phyloP scores from a whole-genome alignment of 2,888 invertebrate species.

The Erebia epiphron region DNA sequence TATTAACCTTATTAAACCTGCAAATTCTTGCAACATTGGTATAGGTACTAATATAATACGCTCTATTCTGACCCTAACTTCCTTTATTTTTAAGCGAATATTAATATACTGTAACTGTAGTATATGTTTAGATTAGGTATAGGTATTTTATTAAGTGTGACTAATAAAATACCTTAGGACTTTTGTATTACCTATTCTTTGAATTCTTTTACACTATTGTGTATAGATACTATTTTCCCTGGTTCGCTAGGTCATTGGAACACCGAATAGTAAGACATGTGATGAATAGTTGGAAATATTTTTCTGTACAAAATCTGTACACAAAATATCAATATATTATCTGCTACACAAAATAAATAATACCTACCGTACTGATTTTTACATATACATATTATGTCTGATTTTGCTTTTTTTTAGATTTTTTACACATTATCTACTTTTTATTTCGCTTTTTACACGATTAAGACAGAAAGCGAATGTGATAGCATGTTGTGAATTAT shows the following conservation, averaged over 20 bases:
- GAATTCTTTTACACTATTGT: slow-evolving; percentile 37
- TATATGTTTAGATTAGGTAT: not conserved
- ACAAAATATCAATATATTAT: not conserved
- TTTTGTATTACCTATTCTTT: slow-evolving; percentile 22
- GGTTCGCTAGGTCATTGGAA: not conserved
- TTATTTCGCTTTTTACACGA: not conserved
- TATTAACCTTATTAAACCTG: not conserved
- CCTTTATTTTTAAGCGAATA: not conserved
- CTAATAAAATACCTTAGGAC: slow-evolving; percentile 23
- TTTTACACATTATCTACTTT: not conserved
- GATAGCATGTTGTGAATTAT: slow-evolving; percentile 8
- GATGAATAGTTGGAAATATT: not conserved
- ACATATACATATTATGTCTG: slow-evolving; percentile 1
- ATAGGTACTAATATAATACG: not conserved
- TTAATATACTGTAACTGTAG: not conserved
- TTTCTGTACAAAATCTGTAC: not conserved
- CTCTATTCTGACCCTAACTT: not conserved
- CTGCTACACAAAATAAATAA: not conserved
- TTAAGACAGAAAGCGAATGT: not conserved
- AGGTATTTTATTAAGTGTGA: slow-evolving; percentile 23
- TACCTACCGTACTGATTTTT: slow-evolving; percentile 8
- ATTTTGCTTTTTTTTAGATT: slow-evolving; percentile 10
- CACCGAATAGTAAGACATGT: not conserved
- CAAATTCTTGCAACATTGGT: not conserved
- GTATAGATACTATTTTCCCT: slow-evolving; percentile 15